Conservation (phyloP, 1,140 invertebrate genomes). For the Ctenoplectra terminalis region DNA sequence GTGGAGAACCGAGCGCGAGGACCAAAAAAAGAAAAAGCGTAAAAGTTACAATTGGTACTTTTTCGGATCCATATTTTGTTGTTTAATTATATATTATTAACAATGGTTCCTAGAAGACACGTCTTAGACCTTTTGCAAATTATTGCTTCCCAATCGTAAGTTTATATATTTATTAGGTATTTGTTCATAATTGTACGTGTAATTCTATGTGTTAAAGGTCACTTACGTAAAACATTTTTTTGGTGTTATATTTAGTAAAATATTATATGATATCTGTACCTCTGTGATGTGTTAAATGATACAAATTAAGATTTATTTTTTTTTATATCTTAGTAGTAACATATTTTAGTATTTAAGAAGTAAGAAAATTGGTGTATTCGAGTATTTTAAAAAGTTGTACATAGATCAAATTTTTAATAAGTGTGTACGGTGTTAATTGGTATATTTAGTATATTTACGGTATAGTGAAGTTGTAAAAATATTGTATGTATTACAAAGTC, state of each 20-base stretch:
- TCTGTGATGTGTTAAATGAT: neutral
- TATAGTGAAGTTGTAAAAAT: too few relatives aligned
- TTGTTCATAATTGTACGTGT: neutral
- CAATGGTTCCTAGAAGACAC: slow-evolving; percentile 79
- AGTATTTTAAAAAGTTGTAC: too few relatives aligned
- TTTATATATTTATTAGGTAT: slow-evolving; percentile 32
- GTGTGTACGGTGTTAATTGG: too few relatives aligned
- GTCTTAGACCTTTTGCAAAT: slow-evolving; percentile 79
- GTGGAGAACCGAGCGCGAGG: neutral
- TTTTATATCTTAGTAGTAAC: neutral
- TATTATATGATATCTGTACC: neutral
- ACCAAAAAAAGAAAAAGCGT: neutral
- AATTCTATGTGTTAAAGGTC: neutral
- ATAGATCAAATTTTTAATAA: too few relatives aligned
- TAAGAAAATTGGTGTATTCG: too few relatives aligned
- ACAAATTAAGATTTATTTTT: neutral
- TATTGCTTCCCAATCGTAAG: slow-evolving; percentile 81
- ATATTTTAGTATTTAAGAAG: too few relatives aligned
- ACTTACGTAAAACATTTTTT: neutral
- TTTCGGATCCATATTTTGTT: neutral
- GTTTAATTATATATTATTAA: neutral
- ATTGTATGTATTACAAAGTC: too few relatives aligned
- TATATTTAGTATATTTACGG: too few relatives aligned
- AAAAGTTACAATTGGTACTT: neutral
- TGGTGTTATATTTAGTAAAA: neutral